Conservation (phyloP, 2,797 vertebrate species). For the Coccyzus lansbergi region DNA sequence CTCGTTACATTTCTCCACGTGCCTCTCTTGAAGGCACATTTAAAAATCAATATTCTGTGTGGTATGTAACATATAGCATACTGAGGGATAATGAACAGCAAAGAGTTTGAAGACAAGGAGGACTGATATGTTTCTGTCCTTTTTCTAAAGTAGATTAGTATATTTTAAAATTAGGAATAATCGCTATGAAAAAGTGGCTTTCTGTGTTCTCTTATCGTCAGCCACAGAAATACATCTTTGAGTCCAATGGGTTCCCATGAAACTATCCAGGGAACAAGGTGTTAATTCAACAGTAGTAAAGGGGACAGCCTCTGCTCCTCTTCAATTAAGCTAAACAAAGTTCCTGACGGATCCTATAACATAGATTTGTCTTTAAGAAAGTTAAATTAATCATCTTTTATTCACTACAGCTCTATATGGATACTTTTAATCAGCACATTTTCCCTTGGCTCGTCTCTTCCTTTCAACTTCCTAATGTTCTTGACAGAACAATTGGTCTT, state of each 20-base stretch:
- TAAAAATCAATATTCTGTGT: background rate
- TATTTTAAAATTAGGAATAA: background rate
- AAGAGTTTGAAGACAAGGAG: background rate
- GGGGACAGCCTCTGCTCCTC: background rate
- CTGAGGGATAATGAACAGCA: background rate
- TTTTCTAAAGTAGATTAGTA: background rate
- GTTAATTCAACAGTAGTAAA: background rate
- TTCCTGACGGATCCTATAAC: background rate
- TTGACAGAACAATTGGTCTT: conserved; percentile 70
- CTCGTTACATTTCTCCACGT: background rate
- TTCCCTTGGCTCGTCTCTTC: conserved; percentile 49
- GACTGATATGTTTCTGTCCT: background rate
- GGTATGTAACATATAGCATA: background rate
- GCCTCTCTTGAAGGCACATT: background rate
- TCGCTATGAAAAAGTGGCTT: background rate
- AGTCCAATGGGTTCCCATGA: background rate
- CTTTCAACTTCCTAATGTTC: conserved; percentile 60
- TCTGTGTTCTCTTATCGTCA: background rate
- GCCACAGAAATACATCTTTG: background rate
- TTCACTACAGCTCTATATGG: conserved; percentile 8
- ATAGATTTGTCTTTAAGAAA: conserved; percentile 41
- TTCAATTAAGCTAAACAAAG: conserved; percentile 6
- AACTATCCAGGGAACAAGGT: background rate
- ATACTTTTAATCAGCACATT: conserved; percentile 49
- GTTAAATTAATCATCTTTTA: conserved; percentile 22